A percentile compares a stretch with the other conserved stretches of the same genome.
Evolutionary conservation across 2,797 vertebrate genomes (phyloP).

Genomic region (Thamnophis elegans): DNA sequence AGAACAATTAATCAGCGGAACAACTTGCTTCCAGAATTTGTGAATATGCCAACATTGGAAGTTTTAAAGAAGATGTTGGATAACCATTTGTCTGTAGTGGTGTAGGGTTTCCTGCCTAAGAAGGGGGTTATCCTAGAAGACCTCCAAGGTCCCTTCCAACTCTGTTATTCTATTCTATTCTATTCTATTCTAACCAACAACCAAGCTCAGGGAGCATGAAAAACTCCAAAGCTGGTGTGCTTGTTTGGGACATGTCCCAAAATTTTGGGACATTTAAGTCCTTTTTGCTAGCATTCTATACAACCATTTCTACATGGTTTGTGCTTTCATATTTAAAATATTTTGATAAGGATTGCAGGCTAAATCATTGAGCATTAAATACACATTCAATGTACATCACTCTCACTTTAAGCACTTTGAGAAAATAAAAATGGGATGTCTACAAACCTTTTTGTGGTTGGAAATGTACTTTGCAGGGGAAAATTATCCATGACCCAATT

Average conservation of each 20-base stretch:
- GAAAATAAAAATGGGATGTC: background rate
- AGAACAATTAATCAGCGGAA: too few relatives aligned
- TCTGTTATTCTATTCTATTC: too few relatives aligned
- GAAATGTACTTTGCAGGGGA: background rate
- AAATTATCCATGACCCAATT: background rate
- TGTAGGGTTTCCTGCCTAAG: too few relatives aligned
- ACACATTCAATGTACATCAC: background rate
- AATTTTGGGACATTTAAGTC: background rate
- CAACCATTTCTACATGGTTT: background rate
- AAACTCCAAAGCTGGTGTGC: background rate
- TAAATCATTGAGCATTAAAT: background rate
- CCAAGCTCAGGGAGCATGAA: background rate
- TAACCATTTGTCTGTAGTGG: too few relatives aligned
- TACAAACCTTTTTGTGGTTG: background rate
- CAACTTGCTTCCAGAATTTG: too few relatives aligned
- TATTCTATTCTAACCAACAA: background rate
- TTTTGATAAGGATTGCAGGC: background rate
- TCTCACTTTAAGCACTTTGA: background rate
- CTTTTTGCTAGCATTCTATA: background rate
- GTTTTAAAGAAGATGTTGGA: too few relatives aligned
- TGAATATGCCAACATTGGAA: too few relatives aligned
- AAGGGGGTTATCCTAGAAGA: too few relatives aligned
- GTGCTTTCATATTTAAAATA: background rate
- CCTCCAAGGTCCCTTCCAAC: too few relatives aligned
- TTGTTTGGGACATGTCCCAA: background rate